Percentiles rank a stretch among this genome's conserved stretches.
phyloP scores from a whole-genome alignment of 2,113 vertebrate species.

The Himantopus leucocephalus region DNA sequence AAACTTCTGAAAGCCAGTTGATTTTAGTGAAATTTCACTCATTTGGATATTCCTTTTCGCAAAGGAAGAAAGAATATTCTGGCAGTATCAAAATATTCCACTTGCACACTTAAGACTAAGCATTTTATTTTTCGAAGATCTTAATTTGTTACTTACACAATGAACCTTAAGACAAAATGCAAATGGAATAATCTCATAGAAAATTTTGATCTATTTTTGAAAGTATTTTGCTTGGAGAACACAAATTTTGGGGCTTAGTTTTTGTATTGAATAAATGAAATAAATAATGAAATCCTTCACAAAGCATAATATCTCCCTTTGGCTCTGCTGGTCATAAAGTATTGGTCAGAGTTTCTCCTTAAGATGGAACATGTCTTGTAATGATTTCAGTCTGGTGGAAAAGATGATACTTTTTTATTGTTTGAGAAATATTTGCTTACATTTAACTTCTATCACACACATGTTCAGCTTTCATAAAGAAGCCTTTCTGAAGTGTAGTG shows the following conservation, averaged over 20 bases:
- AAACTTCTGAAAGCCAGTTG: not conserved
- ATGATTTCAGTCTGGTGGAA: not conserved
- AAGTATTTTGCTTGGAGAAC: not conserved
- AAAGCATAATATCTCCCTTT: not conserved
- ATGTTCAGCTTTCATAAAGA: not conserved
- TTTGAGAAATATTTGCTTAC: not conserved
- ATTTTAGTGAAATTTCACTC: not conserved
- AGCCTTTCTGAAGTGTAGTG: not conserved
- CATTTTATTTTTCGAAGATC: not conserved
- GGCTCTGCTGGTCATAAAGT: not conserved
- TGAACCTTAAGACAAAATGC: not conserved
- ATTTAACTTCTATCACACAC: not conserved
- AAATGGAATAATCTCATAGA: not conserved
- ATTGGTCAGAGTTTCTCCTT: not conserved
- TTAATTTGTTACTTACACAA: not conserved
- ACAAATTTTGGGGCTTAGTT: not conserved
- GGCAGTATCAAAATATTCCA: not conserved
- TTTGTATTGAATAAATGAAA: not conserved
- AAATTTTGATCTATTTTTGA: not conserved
- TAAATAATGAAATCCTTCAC: not conserved
- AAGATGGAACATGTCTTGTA: not conserved
- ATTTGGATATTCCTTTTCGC: not conserved
- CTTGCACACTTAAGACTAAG: not conserved
- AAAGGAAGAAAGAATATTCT: not conserved
- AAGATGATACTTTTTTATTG: not conserved